Evolutionary conservation across 2,113 vertebrate species (phyloP).

Genomic region (Ictalurus furcatus): DNA sequence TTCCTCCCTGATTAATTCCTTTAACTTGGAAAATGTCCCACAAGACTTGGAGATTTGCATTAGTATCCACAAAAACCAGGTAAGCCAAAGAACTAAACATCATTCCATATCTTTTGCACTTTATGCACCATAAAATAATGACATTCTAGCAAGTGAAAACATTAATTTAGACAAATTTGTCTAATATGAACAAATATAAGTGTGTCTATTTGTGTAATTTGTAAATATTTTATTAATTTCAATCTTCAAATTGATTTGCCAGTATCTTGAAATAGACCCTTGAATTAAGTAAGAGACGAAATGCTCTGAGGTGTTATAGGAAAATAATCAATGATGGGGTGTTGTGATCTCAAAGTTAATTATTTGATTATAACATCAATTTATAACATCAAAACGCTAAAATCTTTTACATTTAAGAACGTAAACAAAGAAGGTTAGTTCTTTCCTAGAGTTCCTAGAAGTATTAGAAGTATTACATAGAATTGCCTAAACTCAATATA

Average conservation of each 20-base stretch:
- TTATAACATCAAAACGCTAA: no score
- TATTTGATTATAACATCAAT: background rate
- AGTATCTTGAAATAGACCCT: background rate
- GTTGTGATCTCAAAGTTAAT: background rate
- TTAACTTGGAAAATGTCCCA: slow-evolving; percentile 68
- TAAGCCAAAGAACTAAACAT: slow-evolving; percentile 38
- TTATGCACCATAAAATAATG: background rate
- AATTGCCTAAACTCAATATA: background rate
- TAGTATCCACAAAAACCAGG: slow-evolving; percentile 67
- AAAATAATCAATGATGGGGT: no score
- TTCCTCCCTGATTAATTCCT: slow-evolving; percentile 77
- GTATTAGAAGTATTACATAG: background rate
- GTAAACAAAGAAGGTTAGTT: background rate
- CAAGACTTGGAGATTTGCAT: slow-evolving; percentile 77
- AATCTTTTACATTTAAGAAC: background rate
- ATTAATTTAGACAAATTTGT: background rate
- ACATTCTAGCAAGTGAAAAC: background rate
- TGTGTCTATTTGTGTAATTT: background rate
- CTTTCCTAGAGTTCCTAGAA: background rate
- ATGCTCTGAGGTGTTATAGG: background rate
- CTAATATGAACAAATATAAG: background rate
- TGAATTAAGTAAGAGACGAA: background rate
- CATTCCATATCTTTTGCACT: background rate
- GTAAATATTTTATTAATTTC: background rate
- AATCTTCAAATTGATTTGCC: background rate